Base-by-base conservation (phyloP, 2,797 vertebrate species). In the Scomberomorus guttatus region DNA sequence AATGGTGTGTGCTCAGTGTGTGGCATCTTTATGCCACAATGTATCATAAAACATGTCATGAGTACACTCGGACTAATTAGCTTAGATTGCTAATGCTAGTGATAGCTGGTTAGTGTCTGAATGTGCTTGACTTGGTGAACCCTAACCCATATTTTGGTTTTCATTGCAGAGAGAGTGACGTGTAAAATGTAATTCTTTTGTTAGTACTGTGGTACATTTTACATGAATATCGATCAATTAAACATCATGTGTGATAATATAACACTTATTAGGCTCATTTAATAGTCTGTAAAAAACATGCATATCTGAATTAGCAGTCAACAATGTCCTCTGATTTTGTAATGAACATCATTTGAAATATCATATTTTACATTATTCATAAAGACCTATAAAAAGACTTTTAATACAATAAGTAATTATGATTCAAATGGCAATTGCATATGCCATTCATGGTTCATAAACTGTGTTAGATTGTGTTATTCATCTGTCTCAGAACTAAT, bases 371-470 rank as follows among this genome's bases (percentile, higher is more conserved):
- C 17, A 69, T 75, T 29, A 60, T 84, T 69, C 60, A 84, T 37
- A 59, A 80, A 77, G 39, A 44, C 20, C 27, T 61, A 66, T 50
- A 25, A 71, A 82, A 65, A 82, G 20, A 27, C 32, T 34, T 14
- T 65, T 58, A 61, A 75, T 73, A 32, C 42, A 56, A 52, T 51
- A 82, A 75, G 76, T 66, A 54, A 77, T 87, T 69, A 77, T 85
- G 37, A 82, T 63, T 84, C 54, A 68, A 80, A 83, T 73, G 54
- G 34, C 6, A 71, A 75, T 57, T 64, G 56, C 55, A 57, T 24
- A 84, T 82, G 51, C 18, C 27, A 74, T 83, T 81, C 72, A 89
- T 62, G 72, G 79, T 75, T 87, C 82, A 87, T 85, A 79, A 90
- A 80, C 48, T 67, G 48, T 72, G 25, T 77, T 80, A 75, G 61